Base-by-base conservation (phyloP, 2,797 vertebrate species). In the Dicrostonyx torquatus region DNA sequence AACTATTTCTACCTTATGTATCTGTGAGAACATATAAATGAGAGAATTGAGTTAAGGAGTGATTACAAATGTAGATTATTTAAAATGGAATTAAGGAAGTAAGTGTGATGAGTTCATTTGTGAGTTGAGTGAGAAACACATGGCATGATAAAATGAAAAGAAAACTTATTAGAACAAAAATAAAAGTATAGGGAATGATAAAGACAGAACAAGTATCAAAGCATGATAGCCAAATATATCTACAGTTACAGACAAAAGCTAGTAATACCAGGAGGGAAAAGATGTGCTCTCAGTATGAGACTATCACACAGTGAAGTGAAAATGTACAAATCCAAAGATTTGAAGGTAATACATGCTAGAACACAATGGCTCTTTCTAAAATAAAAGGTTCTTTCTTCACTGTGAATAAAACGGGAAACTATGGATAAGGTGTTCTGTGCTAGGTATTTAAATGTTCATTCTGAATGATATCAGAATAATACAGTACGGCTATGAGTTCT, bases 61-160 rank as follows among this genome's bases (percentile, higher is more conserved):
- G n/a, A 60, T 37, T 29, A 11, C 1, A 92, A 68, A 66, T 80
- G 31, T 22, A 75, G 22, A 93, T 0, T 5, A 24, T 64, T 3
- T 26, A 26, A 78, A 70, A 34, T 11, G 2, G 1, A 18, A 34
- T n/a, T n/a, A 31, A 17, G 53, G 48, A 34, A 11, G 15, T 2
- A 73, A 5, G 55, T 13, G 40, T 20, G 11, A 76, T 26, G 34
- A 45, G 8, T 9, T 34, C 3, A 43, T 79, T 85, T 15, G 18
- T 0, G 18, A 7, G 11, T 24, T 24, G 11, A 1, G 1, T 1
- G 0, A 68, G 77, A 9, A 31, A 55, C 4, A 64, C 1, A 68
- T 31, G 0, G 2, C 62, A 29, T 20, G 43, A 82, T 4, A 20
- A 3, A 60, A 53, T 9, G 43, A 31, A 84, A 77, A 14, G 6